Conservation (phyloP, 2,888 invertebrate genomes). For the Diachrysia chrysitis region DNA sequence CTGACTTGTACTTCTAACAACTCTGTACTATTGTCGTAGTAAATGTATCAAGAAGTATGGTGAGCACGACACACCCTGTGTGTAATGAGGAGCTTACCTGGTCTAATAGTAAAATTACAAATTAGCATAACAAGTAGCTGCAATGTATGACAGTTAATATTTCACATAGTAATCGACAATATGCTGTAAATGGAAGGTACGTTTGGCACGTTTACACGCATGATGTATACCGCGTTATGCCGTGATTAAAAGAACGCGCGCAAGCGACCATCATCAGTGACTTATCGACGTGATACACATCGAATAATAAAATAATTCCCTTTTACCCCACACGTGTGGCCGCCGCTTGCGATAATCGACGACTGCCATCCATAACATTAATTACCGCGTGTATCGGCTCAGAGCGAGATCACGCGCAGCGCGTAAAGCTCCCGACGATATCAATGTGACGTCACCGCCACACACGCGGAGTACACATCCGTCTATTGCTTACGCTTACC, state of each 20-base stretch:
- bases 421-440: neutral
- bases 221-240: no score
- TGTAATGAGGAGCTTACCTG: no score
- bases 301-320: constrained; percentile 4
- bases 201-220: neutral
- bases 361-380: constrained; percentile 1
- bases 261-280: constrained; percentile 6
- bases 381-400: neutral
- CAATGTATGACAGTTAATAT: no score
- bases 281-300: constrained; percentile 9
- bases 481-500: neutral
- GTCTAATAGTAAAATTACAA: no score
- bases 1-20: no score
- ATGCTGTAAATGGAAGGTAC: neutral
- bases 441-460: no score
- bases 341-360: neutral
- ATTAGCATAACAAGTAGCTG: no score
- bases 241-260: neutral
- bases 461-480: neutral
- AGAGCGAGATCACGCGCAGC: neutral
- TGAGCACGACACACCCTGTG: no score
- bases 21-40: no score
- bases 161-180: no score
- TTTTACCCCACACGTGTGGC: neutral
- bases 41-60: no score